A percentile compares a stretch with the other conserved stretches of the same genome.
These are phyloP conservation scores for Darevskia mixta DNA, from an alignment of 2,797 vertebrate species.

Conservation along the genomic window DNA sequence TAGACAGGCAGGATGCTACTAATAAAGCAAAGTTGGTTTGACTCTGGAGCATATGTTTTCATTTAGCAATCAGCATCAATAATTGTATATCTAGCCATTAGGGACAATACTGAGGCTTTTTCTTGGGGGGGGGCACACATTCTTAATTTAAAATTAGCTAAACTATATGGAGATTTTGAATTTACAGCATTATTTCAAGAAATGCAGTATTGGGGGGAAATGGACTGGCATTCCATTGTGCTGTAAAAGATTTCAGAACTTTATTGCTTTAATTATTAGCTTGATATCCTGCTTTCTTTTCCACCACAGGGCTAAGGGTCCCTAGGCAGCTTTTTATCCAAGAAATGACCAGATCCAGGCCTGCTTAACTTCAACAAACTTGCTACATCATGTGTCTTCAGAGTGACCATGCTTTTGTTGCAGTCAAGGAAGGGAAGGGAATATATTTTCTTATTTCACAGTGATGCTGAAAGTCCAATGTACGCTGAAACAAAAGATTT, in stretches of 20 bases:
- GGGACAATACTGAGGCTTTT: conserved; percentile 8
- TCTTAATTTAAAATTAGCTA: conserved; percentile 52
- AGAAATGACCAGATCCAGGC: not conserved
- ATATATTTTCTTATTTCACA: not conserved
- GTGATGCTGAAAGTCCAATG: not conserved
- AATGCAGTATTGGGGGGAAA: not conserved
- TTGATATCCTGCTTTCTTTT: not conserved
- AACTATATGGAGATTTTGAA: not conserved
- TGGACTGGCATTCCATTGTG: not conserved
- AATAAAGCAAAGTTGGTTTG: conserved; percentile 42
- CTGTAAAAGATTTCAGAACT: not conserved
- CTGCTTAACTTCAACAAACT: not conserved
- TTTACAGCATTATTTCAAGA: conserved; percentile 39
- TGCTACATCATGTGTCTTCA: not conserved
- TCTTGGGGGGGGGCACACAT: not conserved
- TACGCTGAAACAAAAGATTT: not conserved
- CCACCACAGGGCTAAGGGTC: too few relatives aligned
- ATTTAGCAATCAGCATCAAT: conserved; percentile 47
- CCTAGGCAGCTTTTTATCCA: not conserved
- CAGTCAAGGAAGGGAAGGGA: too few relatives aligned
- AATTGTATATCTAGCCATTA: conserved; percentile 27
- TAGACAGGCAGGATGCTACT: conserved; percentile 36
- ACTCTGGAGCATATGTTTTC: conserved; percentile 45
- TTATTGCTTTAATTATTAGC: not conserved
- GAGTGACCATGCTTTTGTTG: not conserved